Base-by-base conservation (phyloP, 2,797 vertebrate genomes). In the Smutsia gigantea region DNA sequence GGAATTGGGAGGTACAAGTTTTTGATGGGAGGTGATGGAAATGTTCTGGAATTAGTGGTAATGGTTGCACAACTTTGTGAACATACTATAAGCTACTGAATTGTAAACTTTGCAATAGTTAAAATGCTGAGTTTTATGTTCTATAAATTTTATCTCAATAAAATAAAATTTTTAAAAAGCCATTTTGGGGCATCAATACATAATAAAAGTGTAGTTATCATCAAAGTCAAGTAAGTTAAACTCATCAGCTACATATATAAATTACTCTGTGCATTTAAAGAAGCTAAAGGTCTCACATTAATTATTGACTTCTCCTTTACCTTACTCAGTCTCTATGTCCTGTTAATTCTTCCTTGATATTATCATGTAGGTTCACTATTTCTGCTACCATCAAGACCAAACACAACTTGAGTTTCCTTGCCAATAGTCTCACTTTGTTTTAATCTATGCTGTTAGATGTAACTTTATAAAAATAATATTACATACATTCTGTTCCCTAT, bases 341-440 rank as follows among this genome's bases (percentile, higher is more conserved):
- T 74, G 23, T 61, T 84, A 68, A 82, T 79, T 87, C 71, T 63
- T 96, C 69, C 75, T 83, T n/a, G 14, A 84, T 63, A 79, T 78
- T 78, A 84, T 69, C 64, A 87, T 34, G 31, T 18, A 94, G 34
- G 9, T 61, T 64, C 61, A 79, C 34, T 81, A 88, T 46, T 90
- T 39, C 87, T 84, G n/a, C 53, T 72, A 84, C 4, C 34, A 90
- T 39, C 37, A 31, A 87, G 37, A 82, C 29, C 81, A 94, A 92
- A 61, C 29, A 92, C 78, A 61, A 90, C 10, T 61, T 49, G 78
- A 21, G 64, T 86, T 77, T 92, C 57, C 39, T 86, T 90, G 69
- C 75, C 69, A 95, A 82, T 5, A 90, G n/a, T 90, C 79, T 96
- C 82, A 94, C 59, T 68, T 61, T 95, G 53, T 87, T 81, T 87